Evolutionary conservation across 1,140 invertebrate species (phyloP).

Genomic region (Drosophila pachea): DNA sequence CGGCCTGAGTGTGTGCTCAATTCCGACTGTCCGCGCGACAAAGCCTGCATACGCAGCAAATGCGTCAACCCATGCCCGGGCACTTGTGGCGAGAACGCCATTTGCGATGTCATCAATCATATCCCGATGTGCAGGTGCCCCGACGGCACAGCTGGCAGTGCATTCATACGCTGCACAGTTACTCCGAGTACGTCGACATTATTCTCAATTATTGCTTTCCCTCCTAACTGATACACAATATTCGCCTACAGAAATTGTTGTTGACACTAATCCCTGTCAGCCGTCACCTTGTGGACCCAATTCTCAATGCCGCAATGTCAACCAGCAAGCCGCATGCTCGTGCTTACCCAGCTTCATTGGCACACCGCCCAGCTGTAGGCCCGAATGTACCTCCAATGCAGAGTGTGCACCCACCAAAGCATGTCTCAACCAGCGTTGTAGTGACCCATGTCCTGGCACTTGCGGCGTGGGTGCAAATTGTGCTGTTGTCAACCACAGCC

Average conservation of each 20-base stretch:
- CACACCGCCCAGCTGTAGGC: constrained; percentile 85
- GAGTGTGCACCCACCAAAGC: constrained; percentile 84
- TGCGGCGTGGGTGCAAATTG: constrained; percentile 88
- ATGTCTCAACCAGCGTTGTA: constrained; percentile 85
- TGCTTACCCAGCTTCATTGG: constrained; percentile 85
- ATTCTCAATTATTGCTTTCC: constrained; percentile 8
- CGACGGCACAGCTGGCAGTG: constrained; percentile 87
- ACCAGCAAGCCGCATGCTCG: constrained; percentile 84
- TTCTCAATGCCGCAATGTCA: constrained; percentile 85
- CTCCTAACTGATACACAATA: constrained; percentile 79
- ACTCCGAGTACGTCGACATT: constrained; percentile 80
- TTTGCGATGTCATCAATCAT: constrained; percentile 88
- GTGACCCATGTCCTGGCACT: constrained; percentile 88
- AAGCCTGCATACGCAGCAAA: constrained; percentile 89
- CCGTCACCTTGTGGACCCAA: constrained; percentile 90
- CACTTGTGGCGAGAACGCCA: constrained; percentile 88
- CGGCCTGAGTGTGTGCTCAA: constrained; percentile 91
- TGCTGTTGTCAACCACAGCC: constrained; percentile 89
- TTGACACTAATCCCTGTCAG: constrained; percentile 82
- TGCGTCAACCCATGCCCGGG: constrained; percentile 88
- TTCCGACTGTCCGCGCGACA: constrained; percentile 86
- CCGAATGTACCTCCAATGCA: constrained; percentile 86
- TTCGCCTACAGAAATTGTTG: constrained; percentile 79
- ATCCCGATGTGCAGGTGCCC: constrained; percentile 87
- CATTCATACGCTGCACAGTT: constrained; percentile 79